phyloP scores from a whole-genome alignment of 2,113 vertebrate species.

The Cariama cristata region DNA sequence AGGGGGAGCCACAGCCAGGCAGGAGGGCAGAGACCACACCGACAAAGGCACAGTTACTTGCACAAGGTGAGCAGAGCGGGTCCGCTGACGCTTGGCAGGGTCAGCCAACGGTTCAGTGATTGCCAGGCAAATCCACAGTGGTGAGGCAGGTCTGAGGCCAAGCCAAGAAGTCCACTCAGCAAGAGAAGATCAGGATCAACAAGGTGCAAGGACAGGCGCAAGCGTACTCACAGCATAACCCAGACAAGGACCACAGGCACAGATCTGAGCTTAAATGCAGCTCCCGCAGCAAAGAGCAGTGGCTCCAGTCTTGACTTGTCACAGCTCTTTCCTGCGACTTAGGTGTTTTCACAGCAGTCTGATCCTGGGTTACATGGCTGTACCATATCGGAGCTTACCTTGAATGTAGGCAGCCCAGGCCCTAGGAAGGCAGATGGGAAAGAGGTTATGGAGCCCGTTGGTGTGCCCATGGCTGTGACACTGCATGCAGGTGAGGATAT shows the following conservation, averaged over 20 bases:
- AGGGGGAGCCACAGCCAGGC: not conserved
- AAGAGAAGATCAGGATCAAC: not conserved
- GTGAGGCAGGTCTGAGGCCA: not conserved
- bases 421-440: not conserved
- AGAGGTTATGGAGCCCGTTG: not conserved
- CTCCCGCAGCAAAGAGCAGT: not conserved
- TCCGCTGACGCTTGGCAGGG: not conserved
- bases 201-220: not conserved
- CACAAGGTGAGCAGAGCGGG: not conserved
- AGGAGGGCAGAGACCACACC: not conserved
- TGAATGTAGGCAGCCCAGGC: not conserved
- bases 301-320: not conserved
- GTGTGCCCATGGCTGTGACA: not conserved
- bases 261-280: not conserved
- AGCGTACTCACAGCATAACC: not conserved
- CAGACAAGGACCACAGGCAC: not conserved
- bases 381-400: not conserved
- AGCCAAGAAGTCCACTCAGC: not conserved
- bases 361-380: not conserved
- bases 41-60: not conserved
- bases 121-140: not conserved
- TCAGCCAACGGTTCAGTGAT: not conserved
- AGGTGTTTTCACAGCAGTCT: not conserved
- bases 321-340: not conserved
- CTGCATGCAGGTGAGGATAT: accelerated